Evolutionary conservation across 2,888 invertebrate species (phyloP), one percentile per base, ranked within the genome.

Genomic region (Anticlea derivata): DNA sequence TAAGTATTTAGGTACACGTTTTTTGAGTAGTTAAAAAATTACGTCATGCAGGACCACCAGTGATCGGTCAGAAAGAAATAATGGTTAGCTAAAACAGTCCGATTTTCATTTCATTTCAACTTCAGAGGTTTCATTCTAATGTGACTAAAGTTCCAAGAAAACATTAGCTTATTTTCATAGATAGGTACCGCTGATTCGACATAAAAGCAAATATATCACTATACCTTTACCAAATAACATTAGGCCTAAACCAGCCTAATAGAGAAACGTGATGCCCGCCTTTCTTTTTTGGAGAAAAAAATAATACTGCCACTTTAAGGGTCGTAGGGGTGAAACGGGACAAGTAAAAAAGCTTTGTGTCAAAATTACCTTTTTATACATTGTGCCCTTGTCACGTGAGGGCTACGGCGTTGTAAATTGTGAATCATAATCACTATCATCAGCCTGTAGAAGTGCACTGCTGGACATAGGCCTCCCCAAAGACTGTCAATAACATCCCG

Each of bases 331-430:
- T 49, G 51, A 58, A 57, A 59, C 51, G 53, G 48, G 57, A 61
- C 59, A 63, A 60, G 65, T 65, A 68, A 63, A 70, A 60, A 57
- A 61, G 60, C 58, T 60, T 69, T 69, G 61, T 66, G 63, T 66
- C 58, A 64, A 66, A 69, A 67, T 67, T 60, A 63, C 66, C 65
- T 65, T 70, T 68, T 62, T 65, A 52, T 52, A 45, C 30, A 38
- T 40, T 39, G 37, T 26, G 22, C 17, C 38, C 33, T 27, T 38
- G n/a, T 26, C 17, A 17, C 61, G 61, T 64, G 64, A 63, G 63
- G 63, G 46, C 47, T 53, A 49, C 47, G 37, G 51, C n/a, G n/a
- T n/a, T 55, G 50, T 55, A 55, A 63, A 60, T 63, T 27, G 11
- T 10, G 7, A 7, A 30, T 40, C 4, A 26, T 7, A 7, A n/a